A percentile compares a stretch with the other conserved stretches of the same genome.
These are phyloP conservation scores for Cheiracanthium punctorium DNA, from an alignment of 2,888 invertebrate genomes.

Conservation along the genomic window DNA sequence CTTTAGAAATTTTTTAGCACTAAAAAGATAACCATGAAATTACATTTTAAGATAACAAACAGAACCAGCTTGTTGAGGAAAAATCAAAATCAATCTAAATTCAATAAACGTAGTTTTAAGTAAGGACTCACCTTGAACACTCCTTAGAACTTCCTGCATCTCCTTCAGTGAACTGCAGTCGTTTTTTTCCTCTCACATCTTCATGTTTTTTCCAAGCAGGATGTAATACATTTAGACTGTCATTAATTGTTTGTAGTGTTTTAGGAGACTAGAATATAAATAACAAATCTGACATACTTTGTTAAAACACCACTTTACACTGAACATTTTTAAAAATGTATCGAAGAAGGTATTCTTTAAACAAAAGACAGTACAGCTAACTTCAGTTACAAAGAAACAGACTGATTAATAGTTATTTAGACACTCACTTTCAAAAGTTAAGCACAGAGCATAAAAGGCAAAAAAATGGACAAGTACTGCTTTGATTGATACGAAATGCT, in stretches of 20 bases:
- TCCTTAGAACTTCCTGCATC: neutral
- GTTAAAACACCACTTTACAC: neutral
- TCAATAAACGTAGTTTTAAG: too few species aligned
- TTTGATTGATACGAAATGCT: too few species aligned
- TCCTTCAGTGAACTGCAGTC: slow-evolving; percentile 30
- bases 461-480: too few species aligned
- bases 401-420: too few species aligned
- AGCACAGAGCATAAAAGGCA: too few species aligned
- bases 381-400: neutral
- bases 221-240: slow-evolving; percentile 19
- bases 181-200: slow-evolving; percentile 24
- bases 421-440: too few species aligned
- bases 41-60: too few species aligned
- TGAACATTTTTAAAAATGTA: neutral
- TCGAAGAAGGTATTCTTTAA: neutral
- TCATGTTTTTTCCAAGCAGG: slow-evolving; percentile 13
- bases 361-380: neutral
- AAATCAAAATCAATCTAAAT: too few species aligned
- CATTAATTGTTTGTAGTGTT: slow-evolving; percentile 32
- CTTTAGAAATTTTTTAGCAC: too few species aligned
- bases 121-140: neutral
- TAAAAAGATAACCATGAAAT: too few species aligned
- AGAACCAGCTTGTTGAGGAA: too few species aligned
- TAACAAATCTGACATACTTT: neutral
- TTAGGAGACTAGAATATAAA: slow-evolving; percentile 35